Conservation (phyloP, 2,797 vertebrate species). For the Graptemys geographica region DNA sequence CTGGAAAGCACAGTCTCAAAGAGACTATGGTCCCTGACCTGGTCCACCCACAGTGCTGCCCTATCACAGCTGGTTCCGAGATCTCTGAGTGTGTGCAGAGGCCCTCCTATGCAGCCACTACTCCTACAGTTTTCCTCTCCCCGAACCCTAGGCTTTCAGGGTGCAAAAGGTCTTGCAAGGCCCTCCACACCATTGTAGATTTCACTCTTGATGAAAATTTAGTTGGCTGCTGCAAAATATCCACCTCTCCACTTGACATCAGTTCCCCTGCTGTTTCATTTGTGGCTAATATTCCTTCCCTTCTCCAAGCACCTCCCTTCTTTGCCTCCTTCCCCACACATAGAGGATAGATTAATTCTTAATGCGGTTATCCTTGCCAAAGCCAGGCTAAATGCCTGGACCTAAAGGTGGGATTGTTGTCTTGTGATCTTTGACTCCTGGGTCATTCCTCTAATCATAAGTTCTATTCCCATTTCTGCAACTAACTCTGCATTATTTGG, state of each 20-base stretch:
- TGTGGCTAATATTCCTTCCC: neutral
- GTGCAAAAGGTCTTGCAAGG: neutral
- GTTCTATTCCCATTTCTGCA: conserved; percentile 15
- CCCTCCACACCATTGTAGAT: neutral
- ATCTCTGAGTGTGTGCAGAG: neutral
- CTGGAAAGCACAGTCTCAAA: neutral
- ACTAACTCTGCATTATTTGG: conserved; percentile 33
- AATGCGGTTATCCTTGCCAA: conserved; percentile 34
- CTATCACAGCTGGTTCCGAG: neutral
- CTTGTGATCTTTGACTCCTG: neutral
- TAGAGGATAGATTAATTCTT: neutral
- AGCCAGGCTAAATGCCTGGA: conserved; percentile 27
- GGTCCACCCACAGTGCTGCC: neutral
- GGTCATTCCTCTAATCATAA: neutral
- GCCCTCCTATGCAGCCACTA: neutral
- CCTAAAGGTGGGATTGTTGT: conserved; percentile 23
- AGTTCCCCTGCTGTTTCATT: neutral
- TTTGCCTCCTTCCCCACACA: neutral
- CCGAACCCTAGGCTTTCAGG: neutral
- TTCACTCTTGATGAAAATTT: neutral
- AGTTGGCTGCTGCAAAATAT: neutral
- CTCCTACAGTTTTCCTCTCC: neutral
- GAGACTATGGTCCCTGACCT: neutral
- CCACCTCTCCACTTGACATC: neutral
- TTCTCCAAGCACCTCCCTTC: conserved; percentile 10